Conservation (phyloP, 2,797 vertebrate species). For the Danio albolineatus region DNA sequence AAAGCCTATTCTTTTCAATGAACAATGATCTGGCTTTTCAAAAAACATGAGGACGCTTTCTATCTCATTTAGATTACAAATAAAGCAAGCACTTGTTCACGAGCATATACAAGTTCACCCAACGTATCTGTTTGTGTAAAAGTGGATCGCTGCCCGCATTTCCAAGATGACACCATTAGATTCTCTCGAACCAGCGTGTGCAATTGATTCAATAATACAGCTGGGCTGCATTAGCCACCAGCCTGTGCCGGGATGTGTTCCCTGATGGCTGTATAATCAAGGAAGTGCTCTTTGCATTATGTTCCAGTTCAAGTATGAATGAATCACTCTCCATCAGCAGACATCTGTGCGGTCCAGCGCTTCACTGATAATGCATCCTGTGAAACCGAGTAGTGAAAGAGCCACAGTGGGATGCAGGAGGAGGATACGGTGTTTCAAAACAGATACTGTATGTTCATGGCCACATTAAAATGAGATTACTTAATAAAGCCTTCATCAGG, state of each 20-base stretch:
- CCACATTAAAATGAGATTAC: slow-evolving; percentile 27
- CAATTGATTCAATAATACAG: slow-evolving; percentile 62
- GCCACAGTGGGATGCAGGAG: slow-evolving; percentile 8
- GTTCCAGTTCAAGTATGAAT: slow-evolving; percentile 49
- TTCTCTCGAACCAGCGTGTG: slow-evolving; percentile 41
- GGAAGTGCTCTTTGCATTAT: slow-evolving; percentile 60
- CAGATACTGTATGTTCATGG: slow-evolving; percentile 11
- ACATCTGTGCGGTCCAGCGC: slow-evolving; percentile 47
- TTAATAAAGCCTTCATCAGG: slow-evolving; percentile 16
- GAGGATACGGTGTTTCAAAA: slow-evolving; percentile 19
- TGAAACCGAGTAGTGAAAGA: slow-evolving; percentile 39
- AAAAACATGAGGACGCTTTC: background rate
- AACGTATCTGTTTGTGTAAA: slow-evolving; percentile 30
- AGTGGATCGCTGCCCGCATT: slow-evolving; percentile 6
- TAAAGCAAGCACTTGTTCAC: background rate
- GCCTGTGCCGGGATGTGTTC: slow-evolving; percentile 31
- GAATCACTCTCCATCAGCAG: slow-evolving; percentile 53
- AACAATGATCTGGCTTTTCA: background rate
- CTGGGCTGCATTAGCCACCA: slow-evolving; percentile 53
- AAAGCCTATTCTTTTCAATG: background rate
- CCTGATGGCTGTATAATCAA: slow-evolving; percentile 53
- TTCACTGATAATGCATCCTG: slow-evolving; percentile 52
- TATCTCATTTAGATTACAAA: background rate
- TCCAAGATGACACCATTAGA: slow-evolving; percentile 52
- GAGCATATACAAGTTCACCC: background rate